Evolutionary conservation across 1,140 invertebrate species (phyloP), one percentile per base, ranked within the genome.

Genomic region (Lysiphlebus fabarum): DNA sequence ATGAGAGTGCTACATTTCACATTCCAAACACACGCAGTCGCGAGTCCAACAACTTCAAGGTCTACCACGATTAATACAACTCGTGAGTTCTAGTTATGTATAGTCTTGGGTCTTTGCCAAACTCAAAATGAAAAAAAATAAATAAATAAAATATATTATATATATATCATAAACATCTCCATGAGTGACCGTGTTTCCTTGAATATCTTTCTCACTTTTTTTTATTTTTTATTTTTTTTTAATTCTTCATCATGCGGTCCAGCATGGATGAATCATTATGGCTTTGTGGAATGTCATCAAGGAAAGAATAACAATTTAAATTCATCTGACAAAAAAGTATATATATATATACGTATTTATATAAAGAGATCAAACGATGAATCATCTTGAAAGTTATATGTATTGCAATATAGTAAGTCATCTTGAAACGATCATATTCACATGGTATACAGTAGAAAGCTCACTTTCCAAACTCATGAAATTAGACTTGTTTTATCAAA

Each of bases 271-370:
- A 65, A 60, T 65, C 63, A 65, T 62, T 44, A 26, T 26, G 17
- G 17, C 55, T 43, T 11, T 38, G 50, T 10, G 57, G 60, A 65
- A 65, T 65, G 63, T 50, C 55, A 47, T 62, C 63, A 47, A 65
- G 63, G 63, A 65, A 65, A 60, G 61, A 62, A 60, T 26, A 26
- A 26, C 17, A 26, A 26, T 26, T 26, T 26, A 26, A 26, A 26
- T 1, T 26, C 17, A 26, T 26, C 17, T 26, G 17, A 26, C 17
- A 26, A 26, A 26, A 26, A 26, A 26, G n/a, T n/a, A n/a, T n/a
- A n/a, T n/a, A n/a, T n/a, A n/a, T n/a, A 56, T 43, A 59, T 36
- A 44, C 53, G 48, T 14, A 36, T 33, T 56, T 47, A 37, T n/a
- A 7, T 56, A 17, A 12, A 56, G 43, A 56, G 43, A 56, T 37